Percentiles rank a stretch among this genome's conserved stretches.
Conservation (phyloP, 1,140 invertebrate genomes). For the Carcinoscorpius rotundicauda region DNA sequence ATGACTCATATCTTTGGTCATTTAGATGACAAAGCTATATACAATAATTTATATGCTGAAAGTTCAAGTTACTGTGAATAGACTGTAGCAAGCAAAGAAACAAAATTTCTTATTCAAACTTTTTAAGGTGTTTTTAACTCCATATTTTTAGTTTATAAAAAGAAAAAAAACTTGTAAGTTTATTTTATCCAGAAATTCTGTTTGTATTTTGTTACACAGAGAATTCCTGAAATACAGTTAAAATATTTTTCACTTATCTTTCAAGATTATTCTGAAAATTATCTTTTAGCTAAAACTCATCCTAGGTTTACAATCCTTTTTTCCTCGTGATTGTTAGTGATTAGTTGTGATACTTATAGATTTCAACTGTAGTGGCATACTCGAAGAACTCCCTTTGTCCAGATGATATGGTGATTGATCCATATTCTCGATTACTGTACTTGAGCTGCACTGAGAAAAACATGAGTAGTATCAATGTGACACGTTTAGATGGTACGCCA, state of each 20-base stretch:
- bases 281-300: background rate
- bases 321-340: too few species aligned
- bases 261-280: background rate
- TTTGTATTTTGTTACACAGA: background rate
- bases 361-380: conserved; percentile 42
- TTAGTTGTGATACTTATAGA: conserved; percentile 28
- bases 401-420: conserved; percentile 73
- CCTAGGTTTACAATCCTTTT: background rate
- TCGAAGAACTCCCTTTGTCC: conserved; percentile 40
- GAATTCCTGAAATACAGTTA: background rate
- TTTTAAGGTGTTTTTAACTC: background rate
- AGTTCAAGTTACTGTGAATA: background rate
- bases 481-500: conserved; percentile 49
- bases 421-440: conserved; percentile 64
- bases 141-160: background rate
- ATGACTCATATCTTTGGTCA: too few species aligned
- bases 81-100: background rate
- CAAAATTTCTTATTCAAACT: background rate
- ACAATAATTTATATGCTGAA: too few species aligned
- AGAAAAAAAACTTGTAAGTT: background rate
- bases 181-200: background rate
- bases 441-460: conserved; percentile 73
- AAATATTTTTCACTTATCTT: conserved; percentile 2
- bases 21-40: too few species aligned
- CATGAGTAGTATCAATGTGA: conserved; percentile 63